These are phyloP conservation scores for Thunnus thynnus DNA, from an alignment of 2,113 vertebrate genomes.

Conservation along the genomic window DNA sequence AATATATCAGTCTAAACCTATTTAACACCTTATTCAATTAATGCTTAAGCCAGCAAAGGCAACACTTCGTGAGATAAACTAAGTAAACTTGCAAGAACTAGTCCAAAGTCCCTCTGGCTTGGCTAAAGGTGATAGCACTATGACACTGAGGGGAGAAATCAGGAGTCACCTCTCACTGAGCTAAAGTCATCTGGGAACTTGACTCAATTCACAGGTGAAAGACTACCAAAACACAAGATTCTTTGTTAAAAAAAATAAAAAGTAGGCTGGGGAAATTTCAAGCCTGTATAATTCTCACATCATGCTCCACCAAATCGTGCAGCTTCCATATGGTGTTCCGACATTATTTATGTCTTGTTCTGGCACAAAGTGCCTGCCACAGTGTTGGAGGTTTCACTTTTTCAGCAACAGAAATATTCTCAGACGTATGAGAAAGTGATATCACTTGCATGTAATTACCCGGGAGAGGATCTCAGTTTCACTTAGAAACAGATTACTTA, in stretches of 20 bases:
- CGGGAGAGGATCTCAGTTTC: constrained; percentile 6
- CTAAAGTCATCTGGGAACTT: too few species aligned
- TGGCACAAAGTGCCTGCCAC: not conserved
- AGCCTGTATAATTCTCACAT: too few species aligned
- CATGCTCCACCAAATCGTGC: too few species aligned
- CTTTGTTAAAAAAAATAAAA: too few species aligned
- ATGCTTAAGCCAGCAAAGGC: not conserved
- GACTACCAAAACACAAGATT: too few species aligned
- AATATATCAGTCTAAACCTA: constrained; percentile 5
- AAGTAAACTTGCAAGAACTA: constrained; percentile 16
- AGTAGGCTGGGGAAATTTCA: too few species aligned
- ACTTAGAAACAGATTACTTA: constrained; percentile 3
- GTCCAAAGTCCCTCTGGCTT: not conserved
- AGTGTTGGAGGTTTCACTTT: not conserved
- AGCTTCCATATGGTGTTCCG: not conserved
- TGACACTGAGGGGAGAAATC: not conserved
- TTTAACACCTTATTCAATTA: not conserved
- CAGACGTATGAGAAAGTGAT: not conserved
- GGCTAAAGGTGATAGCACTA: not conserved
- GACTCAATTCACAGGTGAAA: too few species aligned
- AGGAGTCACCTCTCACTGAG: too few species aligned
- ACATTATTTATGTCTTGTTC: not conserved
- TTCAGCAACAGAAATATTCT: not conserved
- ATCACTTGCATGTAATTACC: constrained; percentile 2
- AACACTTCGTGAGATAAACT: not conserved